These are phyloP conservation scores for Seriola rivoliana DNA, from an alignment of 2,113 vertebrate species.

Conservation along the genomic window DNA sequence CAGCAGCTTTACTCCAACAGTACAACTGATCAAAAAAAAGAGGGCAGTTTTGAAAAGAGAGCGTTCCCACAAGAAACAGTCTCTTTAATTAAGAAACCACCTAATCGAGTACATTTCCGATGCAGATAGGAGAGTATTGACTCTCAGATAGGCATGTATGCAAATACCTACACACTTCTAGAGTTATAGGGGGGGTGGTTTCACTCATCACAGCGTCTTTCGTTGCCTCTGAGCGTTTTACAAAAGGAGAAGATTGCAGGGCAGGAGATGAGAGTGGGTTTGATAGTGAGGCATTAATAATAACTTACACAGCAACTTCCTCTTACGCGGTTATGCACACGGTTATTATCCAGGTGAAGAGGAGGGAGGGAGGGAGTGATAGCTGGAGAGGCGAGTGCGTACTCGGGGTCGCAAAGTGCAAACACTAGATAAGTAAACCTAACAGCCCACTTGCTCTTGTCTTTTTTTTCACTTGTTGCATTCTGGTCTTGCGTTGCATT, in stretches of 20 bases:
- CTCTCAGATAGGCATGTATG: too few relatives aligned
- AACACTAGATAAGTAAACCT: neutral
- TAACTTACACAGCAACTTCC: conserved; percentile 9
- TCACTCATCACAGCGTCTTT: neutral
- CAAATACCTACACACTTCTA: neutral
- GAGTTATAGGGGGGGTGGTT: neutral
- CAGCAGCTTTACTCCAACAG: conserved; percentile 36
- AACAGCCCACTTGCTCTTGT: neutral
- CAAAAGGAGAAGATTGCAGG: conserved; percentile 29
- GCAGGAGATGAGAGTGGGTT: conserved; percentile 8
- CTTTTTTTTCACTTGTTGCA: neutral
- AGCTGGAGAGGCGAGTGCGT: neutral
- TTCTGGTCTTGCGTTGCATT: neutral
- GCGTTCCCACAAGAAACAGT: neutral
- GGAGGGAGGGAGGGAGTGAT: neutral
- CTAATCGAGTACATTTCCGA: neutral
- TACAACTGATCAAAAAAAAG: conserved; percentile 5
- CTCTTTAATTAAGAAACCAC: conserved; percentile 5
- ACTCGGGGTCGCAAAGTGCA: neutral
- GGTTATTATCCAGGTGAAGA: neutral
- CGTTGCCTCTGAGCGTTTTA: neutral
- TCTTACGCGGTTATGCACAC: neutral
- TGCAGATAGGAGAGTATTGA: neutral
- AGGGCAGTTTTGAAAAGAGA: conserved; percentile 3
- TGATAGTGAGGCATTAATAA: conserved; percentile 21